A percentile compares a stretch with the other conserved stretches of the same genome.
phyloP scores from a whole-genome alignment of 1,140 invertebrate genomes.

The Trachelipus rathkii region DNA sequence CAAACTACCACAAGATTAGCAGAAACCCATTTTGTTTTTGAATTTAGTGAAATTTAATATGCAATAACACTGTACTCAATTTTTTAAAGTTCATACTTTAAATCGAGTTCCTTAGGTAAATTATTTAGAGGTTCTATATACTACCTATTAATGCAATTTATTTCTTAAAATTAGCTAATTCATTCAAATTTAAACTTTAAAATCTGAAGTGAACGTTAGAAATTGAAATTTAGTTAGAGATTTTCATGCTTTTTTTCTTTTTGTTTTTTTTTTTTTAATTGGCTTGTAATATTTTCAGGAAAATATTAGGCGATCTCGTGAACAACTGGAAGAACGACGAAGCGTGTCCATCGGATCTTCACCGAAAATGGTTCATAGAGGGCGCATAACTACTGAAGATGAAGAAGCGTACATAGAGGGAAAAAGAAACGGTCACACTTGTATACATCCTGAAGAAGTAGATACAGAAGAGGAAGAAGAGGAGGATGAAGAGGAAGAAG shows the following conservation, averaged over 20 bases:
- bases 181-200: too few species aligned
- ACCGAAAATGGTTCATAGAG: slow-evolving; percentile 25
- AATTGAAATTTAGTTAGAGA: too few species aligned
- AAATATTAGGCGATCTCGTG: slow-evolving; percentile 69
- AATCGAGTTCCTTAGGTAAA: too few species aligned
- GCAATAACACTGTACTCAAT: too few species aligned
- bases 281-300: slow-evolving; percentile 57
- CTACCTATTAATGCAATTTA: too few species aligned
- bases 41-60: too few species aligned
- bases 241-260: slow-evolving; percentile 21
- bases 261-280: slow-evolving; percentile 26
- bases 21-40: too few species aligned
- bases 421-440: slow-evolving; percentile 52
- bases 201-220: too few species aligned
- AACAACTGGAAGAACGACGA: slow-evolving; percentile 45
- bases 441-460: slow-evolving; percentile 47
- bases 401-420: slow-evolving; percentile 54
- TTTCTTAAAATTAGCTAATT: too few species aligned
- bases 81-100: too few species aligned
- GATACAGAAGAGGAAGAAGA: slow-evolving; percentile 46
- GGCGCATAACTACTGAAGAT: slow-evolving; percentile 21
- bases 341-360: slow-evolving; percentile 35
- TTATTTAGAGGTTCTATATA: too few species aligned
- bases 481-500: slow-evolving; percentile 42
- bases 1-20: too few species aligned